These are phyloP conservation scores for Lamellibrachia satsuma DNA, from an alignment of 2,888 invertebrate species.

Conservation along the genomic window DNA sequence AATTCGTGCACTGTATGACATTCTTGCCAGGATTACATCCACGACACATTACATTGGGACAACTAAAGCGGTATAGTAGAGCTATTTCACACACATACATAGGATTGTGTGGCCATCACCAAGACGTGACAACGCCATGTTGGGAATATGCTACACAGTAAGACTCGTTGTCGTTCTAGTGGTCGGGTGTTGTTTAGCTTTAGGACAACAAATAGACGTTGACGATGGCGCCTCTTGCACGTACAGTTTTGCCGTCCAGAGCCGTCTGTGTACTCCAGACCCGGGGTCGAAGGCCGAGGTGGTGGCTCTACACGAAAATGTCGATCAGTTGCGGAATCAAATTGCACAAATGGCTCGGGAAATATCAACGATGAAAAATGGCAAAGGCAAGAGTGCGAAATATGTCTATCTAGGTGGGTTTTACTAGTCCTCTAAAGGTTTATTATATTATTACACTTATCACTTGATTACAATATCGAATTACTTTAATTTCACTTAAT, in stretches of 20 bases:
- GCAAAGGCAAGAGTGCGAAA: neutral
- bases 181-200: neutral
- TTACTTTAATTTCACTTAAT: neutral
- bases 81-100: neutral
- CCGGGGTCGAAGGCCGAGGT: neutral
- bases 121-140: neutral
- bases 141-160: neutral
- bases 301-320: neutral
- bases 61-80: neutral
- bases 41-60: neutral
- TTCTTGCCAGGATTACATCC: neutral
- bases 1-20: neutral
- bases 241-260: neutral
- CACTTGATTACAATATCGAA: neutral
- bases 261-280: neutral
- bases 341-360: neutral
- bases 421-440: neutral
- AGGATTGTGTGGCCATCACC: neutral
- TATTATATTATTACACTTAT: neutral
- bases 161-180: neutral
- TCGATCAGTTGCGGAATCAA: neutral
- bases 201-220: neutral
- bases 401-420: neutral
- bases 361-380: neutral
- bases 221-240: neutral